phyloP scores from a whole-genome alignment of 2,113 vertebrate genomes.

The Sinosuthora webbiana region DNA sequence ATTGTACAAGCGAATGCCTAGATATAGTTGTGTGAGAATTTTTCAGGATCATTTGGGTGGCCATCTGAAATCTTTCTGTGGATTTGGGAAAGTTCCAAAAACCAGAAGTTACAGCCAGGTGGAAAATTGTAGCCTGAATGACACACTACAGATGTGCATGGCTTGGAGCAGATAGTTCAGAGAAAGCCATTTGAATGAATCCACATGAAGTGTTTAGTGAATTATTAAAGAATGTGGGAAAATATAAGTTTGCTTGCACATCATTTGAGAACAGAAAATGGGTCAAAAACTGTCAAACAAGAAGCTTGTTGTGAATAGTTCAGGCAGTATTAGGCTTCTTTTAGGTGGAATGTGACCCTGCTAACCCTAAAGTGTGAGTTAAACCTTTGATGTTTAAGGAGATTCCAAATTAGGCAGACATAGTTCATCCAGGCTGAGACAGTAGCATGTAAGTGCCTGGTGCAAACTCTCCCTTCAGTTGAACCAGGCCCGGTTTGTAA shows the following conservation, averaged over 20 bases:
- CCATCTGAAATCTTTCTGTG: background rate
- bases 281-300: constrained; percentile 7
- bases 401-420: background rate
- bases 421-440: background rate
- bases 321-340: background rate
- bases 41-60: background rate
- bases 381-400: constrained; percentile 45
- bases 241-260: background rate
- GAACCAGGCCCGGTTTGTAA: background rate
- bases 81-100: background rate
- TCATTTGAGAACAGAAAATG: constrained; percentile 3
- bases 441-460: background rate
- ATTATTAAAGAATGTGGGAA: constrained; percentile 28
- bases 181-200: background rate
- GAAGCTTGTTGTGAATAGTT: background rate
- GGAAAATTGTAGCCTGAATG: background rate
- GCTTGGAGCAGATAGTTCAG: background rate
- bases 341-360: constrained; percentile 45
- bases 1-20: background rate
- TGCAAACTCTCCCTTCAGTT: background rate
- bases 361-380: constrained; percentile 41
- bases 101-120: background rate
- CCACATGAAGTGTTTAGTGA: background rate
- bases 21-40: background rate
- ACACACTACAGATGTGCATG: background rate